Evolutionary conservation across 2,888 invertebrate genomes (phyloP).

Genomic region (Drosophila antonietae): DNA sequence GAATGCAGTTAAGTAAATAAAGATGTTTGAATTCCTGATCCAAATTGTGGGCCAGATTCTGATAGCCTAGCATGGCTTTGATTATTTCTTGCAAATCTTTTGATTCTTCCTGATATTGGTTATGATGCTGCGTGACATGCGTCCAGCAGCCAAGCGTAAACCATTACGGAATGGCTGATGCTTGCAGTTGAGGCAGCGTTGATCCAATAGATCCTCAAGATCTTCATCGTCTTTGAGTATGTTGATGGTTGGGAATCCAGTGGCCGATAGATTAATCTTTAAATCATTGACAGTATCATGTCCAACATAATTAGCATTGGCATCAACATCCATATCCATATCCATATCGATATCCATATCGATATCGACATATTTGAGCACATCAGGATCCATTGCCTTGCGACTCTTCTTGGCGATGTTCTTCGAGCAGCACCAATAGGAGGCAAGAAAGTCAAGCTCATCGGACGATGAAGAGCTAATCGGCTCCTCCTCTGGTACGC

Average conservation of each 20-base stretch:
- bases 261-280: not conserved
- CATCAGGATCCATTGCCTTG: not conserved
- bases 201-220: not conserved
- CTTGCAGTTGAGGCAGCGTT: constrained; percentile 20
- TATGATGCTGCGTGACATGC: constrained; percentile 24
- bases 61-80: not conserved
- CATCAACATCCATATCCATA: not conserved
- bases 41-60: not conserved
- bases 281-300: not conserved
- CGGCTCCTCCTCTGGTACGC: constrained; percentile 20
- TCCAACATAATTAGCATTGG: not conserved
- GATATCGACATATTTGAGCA: not conserved
- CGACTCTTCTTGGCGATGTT: not conserved
- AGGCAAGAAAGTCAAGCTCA: constrained; percentile 49
- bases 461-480: constrained; percentile 33
- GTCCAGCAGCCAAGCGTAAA: constrained; percentile 12
- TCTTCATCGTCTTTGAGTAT: not conserved
- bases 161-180: constrained; percentile 18
- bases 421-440: constrained; percentile 41
- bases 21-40: constrained; percentile 9
- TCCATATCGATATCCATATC: not conserved
- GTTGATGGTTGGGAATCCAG: not conserved
- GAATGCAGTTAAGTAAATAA: constrained; percentile 2
- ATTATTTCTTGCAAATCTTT: constrained; percentile 50
- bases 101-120: constrained; percentile 45